A percentile compares a stretch with the other conserved stretches of the same genome.
These are phyloP conservation scores for Aporophyla lueneburgensis DNA, from an alignment of 2,888 invertebrate species.

Conservation along the genomic window DNA sequence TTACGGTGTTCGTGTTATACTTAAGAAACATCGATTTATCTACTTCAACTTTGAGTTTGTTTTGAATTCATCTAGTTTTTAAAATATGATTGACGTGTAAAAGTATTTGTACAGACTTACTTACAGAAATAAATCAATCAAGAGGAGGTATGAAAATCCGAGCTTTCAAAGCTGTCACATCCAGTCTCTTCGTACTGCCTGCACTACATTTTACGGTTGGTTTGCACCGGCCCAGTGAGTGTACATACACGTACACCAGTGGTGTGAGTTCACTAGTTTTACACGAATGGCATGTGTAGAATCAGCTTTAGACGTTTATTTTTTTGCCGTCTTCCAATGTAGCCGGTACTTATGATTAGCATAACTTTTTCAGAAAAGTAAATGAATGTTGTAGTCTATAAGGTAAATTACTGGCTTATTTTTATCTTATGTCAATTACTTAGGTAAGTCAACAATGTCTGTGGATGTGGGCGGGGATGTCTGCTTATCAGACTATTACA, in stretches of 20 bases:
- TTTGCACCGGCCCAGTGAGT: slow-evolving; percentile 33
- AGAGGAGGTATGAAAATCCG: not conserved
- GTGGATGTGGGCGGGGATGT: not conserved
- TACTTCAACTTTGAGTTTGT: not conserved
- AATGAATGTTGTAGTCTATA: not conserved
- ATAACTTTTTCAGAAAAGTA: slow-evolving; percentile 8
- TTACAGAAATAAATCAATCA: no score
- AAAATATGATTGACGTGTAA: no score
- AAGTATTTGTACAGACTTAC: no score
- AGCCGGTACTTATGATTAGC: not conserved
- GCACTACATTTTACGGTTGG: slow-evolving; percentile 36
- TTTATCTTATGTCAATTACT: slow-evolving; percentile 11
- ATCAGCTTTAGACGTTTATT: slow-evolving; percentile 27
- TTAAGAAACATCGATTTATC: not conserved
- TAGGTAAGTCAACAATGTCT: not conserved
- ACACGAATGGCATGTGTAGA: slow-evolving; percentile 55
- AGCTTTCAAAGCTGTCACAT: slow-evolving; percentile 21
- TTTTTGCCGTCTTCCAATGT: slow-evolving; percentile 21
- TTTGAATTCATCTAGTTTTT: no score
- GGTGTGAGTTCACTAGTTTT: slow-evolving; percentile 31
- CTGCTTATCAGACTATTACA: not conserved
- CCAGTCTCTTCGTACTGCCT: slow-evolving; percentile 43
- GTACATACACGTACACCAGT: slow-evolving; percentile 5
- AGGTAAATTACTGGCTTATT: slow-evolving; percentile 7
- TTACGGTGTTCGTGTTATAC: not conserved